Conservation (phyloP, 2,888 invertebrate genomes). For the Candidula unifasciata region DNA sequence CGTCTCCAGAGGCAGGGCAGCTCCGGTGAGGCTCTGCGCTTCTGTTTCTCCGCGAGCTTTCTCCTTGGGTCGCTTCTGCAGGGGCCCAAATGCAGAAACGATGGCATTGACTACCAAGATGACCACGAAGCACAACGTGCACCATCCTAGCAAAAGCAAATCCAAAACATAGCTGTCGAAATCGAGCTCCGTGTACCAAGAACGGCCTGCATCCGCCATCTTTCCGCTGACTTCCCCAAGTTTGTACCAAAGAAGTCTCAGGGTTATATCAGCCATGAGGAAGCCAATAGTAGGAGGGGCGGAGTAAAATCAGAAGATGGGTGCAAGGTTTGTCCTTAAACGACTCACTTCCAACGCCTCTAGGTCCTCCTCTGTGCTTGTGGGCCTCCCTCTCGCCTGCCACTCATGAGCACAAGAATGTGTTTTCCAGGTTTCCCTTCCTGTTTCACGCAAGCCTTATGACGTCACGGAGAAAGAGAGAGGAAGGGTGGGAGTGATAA, state of each 20-base stretch:
- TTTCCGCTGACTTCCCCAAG: conserved; percentile 74
- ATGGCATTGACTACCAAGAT: conserved; percentile 71
- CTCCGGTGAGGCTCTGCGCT: conserved; percentile 53
- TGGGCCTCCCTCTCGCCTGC: conserved; percentile 42
- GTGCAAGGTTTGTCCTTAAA: conserved; percentile 65
- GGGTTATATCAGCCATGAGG: conserved; percentile 76
- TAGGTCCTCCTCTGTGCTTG: conserved; percentile 56
- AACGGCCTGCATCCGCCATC: conserved; percentile 72
- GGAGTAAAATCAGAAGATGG: conserved; percentile 64
- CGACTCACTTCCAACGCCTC: conserved; percentile 50
- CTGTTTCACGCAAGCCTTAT: background rate
- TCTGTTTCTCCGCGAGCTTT: conserved; percentile 58
- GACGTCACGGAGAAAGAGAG: conserved; percentile 31
- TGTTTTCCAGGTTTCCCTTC: conserved; percentile 29
- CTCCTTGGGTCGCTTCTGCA: conserved; percentile 66
- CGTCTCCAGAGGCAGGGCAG: conserved; percentile 63
- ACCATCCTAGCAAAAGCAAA: conserved; percentile 75
- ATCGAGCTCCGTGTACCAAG: conserved; percentile 71
- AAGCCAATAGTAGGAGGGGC: conserved; percentile 67
- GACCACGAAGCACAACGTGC: conserved; percentile 70
- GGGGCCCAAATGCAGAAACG: conserved; percentile 71
- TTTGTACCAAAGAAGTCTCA: conserved; percentile 75
- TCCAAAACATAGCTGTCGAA: conserved; percentile 76
- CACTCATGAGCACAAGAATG: conserved; percentile 26
- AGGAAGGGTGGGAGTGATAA: too few relatives aligned